phyloP scores from a whole-genome alignment of 2,888 invertebrate species.

The Microctonus brassicae region DNA sequence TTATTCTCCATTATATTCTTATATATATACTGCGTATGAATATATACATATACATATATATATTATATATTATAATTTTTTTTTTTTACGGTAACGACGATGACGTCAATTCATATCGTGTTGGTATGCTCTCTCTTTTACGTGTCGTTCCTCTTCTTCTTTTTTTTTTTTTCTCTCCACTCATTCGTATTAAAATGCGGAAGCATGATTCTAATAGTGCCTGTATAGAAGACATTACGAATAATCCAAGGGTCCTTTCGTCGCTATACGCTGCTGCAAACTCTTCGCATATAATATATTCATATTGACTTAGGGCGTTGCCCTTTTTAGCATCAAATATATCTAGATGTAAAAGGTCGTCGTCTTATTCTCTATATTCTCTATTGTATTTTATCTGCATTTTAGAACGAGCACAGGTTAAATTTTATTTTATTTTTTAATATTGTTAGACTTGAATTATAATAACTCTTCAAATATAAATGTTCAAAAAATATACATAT shows the following conservation, averaged over 20 bases:
- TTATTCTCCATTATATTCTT: too few relatives aligned
- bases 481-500: too few relatives aligned
- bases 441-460: too few relatives aligned
- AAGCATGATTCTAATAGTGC: conserved; percentile 63
- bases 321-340: neutral
- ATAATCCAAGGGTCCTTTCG: conserved; percentile 37
- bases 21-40: too few relatives aligned
- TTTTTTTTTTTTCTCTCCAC: neutral
- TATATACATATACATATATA: too few relatives aligned
- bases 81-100: neutral
- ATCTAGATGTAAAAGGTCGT: conserved; percentile 1
- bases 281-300: conserved; percentile 24
- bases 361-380: neutral
- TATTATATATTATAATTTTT: neutral
- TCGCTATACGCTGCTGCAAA: conserved; percentile 19
- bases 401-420: too few relatives aligned
- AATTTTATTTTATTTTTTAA: too few relatives aligned
- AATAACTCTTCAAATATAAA: too few relatives aligned
- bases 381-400: too few relatives aligned
- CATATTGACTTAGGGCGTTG: conserved; percentile 23
- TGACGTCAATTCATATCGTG: neutral
- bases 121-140: conserved; percentile 5
- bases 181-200: conserved; percentile 61
- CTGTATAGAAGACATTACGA: conserved; percentile 60
- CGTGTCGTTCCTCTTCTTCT: conserved; percentile 30